Evolutionary conservation across 2,113 vertebrate genomes (phyloP), one percentile per base, ranked within the genome.

Genomic region (Clarias macrocephalus): DNA sequence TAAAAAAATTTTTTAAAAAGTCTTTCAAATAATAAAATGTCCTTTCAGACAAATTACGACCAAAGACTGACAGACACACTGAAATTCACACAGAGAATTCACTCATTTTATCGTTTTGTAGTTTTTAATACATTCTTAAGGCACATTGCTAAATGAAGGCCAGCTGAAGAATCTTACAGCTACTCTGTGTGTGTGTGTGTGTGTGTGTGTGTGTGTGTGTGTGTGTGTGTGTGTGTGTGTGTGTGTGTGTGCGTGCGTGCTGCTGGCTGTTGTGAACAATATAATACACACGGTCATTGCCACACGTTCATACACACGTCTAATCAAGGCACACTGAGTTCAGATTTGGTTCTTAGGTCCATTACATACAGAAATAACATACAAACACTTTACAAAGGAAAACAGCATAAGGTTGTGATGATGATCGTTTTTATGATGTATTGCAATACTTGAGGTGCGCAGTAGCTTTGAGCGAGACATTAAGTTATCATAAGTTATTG

Each of bases 141-240:
- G 88, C 90, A 91, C 90, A 73, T 86, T 77, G 73, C 62, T 76
- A 85, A 86, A 66, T 52, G 79, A 87, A 88, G 87, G 86, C 83
- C 87, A 82, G 85, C 84, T 62, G 85, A 85, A 85, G 86, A 25
- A 59, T 19, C 54, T n/a, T 85, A 28, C 33, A 62, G 57, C 23
- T 60, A n/a, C 13, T 63, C 23, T 10, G 23, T 42, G 56, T 42
- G 56, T 16, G 56, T 73, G 54, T 62, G 77, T 82, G 79, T 73
- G n/a, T 81, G 76, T n/a, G 19, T 33, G 59, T n/a, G 56, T 73
- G 54, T 62, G 77, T 82, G 79, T 73, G n/a, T 81, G 76, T n/a
- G 19, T 33, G 59, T n/a, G n/a, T n/a, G n/a, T n/a, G n/a, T n/a
- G n/a, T n/a, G 30, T 75, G 54, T 59, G 28, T 42, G 10, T 59